Conservation (phyloP, 2,113 vertebrate genomes). For the Paedocypris sp. region DNA sequence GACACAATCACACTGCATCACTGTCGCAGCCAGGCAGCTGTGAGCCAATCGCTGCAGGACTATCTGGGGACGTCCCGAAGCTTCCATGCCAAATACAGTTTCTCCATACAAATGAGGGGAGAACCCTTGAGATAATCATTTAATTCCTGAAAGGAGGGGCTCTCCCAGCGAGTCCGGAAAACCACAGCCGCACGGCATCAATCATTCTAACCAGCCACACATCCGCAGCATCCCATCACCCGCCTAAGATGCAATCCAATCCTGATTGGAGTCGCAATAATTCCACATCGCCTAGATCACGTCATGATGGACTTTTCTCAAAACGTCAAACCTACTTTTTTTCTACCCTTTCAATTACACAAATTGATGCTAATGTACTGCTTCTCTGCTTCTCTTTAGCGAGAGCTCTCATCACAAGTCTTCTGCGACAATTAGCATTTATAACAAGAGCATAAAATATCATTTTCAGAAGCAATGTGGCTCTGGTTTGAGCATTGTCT, state of each 20-base stretch:
- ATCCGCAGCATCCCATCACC: neutral
- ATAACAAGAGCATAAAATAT: neutral
- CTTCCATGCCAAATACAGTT: constrained; percentile 9
- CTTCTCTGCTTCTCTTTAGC: neutral
- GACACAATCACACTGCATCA: constrained; percentile 17
- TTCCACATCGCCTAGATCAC: too few relatives aligned
- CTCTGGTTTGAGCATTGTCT: neutral
- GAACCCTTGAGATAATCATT: constrained; percentile 39
- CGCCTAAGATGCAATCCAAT: too few relatives aligned
- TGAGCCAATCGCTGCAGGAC: constrained; percentile 12
- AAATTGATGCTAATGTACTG: constrained; percentile 6
- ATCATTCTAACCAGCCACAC: constrained; percentile 14
- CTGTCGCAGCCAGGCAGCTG: neutral
- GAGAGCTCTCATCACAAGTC: neutral
- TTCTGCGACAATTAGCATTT: neutral
- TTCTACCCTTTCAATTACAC: constrained; percentile 9
- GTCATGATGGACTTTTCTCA: too few relatives aligned
- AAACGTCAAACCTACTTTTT: too few relatives aligned
- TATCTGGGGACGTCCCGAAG: constrained; percentile 6
- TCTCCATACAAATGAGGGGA: constrained; percentile 31
- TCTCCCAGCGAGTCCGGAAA: constrained; percentile 20
- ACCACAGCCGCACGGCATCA: constrained; percentile 26
- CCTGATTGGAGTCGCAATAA: too few relatives aligned
- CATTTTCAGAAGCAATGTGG: neutral
- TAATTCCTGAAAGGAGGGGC: constrained; percentile 18